Base-by-base conservation (phyloP, 2,113 vertebrate genomes). In the Salvelinus alpinus region DNA sequence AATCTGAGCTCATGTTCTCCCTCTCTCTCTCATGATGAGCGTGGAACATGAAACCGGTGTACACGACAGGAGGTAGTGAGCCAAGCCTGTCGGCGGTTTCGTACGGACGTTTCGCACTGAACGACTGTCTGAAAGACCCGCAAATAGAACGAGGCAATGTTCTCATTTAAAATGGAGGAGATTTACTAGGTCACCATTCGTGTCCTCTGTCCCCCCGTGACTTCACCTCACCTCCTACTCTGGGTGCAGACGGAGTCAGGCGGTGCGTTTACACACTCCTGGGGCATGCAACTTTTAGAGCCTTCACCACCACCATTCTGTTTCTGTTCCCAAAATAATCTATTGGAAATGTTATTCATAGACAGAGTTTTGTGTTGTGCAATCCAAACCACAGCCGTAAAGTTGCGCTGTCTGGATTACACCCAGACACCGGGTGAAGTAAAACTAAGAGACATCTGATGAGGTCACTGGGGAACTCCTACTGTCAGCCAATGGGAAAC, bases 121-220 rank as follows among this genome's bases (percentile, higher is more conserved):
- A 76, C 54, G 67, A 73, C 38, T 44, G 68, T 65, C 70, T 73
- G 34, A 80, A 70, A 76, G 68, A 70, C 57, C 73, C 57, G 20
- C 13, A 44, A 38, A 64, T 20, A 25, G 34, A 25, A 66, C n/a
- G 9, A 72, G 31, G 66, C 66, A 71, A 75, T 64, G 64, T 76
- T 68, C 74, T 69, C 70, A 51, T 67, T 47, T 70, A 69, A 73
- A 76, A 76, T 70, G 74, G n/a, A 72, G 12, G 70, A 80, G 70
- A 51, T 70, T 64, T 68, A 62, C 59, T 22, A 22, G 59, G 59
- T 62, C 59, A n/a, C 18, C n/a, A 22, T 62, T 16, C 57, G 7
- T 38, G 74, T 70, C 54, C 27, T 73, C 12, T 60, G 9, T n/a
- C 12, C 47, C 62, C 24, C 16, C 20, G 8, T 48, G 44, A 44